These are phyloP conservation scores for Proisotoma minuta DNA, from an alignment of 2,888 invertebrate genomes.

Conservation along the genomic window DNA sequence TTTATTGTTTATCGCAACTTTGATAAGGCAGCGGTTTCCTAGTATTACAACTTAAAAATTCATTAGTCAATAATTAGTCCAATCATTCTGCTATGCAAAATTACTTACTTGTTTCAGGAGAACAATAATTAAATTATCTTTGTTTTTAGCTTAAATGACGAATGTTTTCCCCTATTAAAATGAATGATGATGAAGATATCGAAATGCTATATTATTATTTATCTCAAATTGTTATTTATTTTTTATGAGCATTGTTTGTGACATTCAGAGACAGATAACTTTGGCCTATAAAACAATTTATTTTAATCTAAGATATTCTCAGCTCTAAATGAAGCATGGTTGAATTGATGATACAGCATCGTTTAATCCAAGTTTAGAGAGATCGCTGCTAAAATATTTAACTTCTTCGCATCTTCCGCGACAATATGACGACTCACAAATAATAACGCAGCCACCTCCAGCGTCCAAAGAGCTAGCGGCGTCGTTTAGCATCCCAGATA, in stretches of 20 bases:
- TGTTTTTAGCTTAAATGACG: too few relatives aligned
- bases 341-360: constrained; percentile 8
- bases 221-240: too few relatives aligned
- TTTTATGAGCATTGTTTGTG: too few relatives aligned
- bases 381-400: not conserved
- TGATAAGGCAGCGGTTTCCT: not conserved
- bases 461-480: not conserved
- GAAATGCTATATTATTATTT: too few relatives aligned
- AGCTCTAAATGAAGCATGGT: too few relatives aligned
- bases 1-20: not conserved
- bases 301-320: too few relatives aligned
- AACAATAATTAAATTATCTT: too few relatives aligned
- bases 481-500: not conserved
- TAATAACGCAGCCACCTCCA: not conserved
- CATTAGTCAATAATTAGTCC: not conserved
- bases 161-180: too few relatives aligned
- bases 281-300: too few relatives aligned
- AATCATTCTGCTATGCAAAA: too few relatives aligned
- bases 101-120: not conserved
- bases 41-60: constrained; percentile 3
- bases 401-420: constrained; percentile 1
- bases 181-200: too few relatives aligned
- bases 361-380: not conserved
- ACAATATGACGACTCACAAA: constrained; percentile 5
- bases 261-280: too few relatives aligned